phyloP scores from a whole-genome alignment of 2,113 vertebrate species.

The Pandion haliaetus region DNA sequence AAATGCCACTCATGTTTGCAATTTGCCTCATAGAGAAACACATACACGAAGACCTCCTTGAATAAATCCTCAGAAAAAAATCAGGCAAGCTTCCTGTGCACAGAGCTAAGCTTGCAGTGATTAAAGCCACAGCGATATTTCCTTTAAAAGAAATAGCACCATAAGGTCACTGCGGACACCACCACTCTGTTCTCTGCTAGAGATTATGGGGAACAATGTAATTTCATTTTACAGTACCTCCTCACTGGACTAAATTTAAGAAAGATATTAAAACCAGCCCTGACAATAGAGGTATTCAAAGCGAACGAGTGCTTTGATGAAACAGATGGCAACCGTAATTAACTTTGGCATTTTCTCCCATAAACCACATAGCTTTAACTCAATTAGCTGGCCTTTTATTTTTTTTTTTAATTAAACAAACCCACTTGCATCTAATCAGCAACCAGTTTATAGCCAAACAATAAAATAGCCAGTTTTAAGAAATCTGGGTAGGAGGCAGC shows the following conservation, averaged over 20 bases:
- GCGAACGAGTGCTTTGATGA: neutral
- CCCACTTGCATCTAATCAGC: neutral
- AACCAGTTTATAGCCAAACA: neutral
- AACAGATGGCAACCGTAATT: conserved; percentile 48
- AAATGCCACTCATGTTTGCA: neutral
- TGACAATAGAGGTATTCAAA: conserved; percentile 16
- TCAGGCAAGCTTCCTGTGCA: neutral
- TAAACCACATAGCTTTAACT: conserved; percentile 5
- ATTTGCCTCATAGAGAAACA: neutral
- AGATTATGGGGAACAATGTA: neutral
- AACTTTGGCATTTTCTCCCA: conserved; percentile 15
- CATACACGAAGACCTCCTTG: neutral
- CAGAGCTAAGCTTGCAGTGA: neutral
- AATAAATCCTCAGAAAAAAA: neutral
- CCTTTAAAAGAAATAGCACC: neutral
- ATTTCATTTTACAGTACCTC: neutral
- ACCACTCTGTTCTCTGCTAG: neutral
- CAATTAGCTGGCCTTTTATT: neutral
- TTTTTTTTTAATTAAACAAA: neutral
- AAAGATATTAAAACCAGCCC: conserved; percentile 15
- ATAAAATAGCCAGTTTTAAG: neutral
- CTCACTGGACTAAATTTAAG: neutral
- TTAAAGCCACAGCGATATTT: neutral
- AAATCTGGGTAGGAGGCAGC: neutral
- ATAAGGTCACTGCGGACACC: conserved; percentile 1